Evolutionary conservation across 1,140 invertebrate genomes (phyloP).

Genomic region (Drosophila erecta): DNA sequence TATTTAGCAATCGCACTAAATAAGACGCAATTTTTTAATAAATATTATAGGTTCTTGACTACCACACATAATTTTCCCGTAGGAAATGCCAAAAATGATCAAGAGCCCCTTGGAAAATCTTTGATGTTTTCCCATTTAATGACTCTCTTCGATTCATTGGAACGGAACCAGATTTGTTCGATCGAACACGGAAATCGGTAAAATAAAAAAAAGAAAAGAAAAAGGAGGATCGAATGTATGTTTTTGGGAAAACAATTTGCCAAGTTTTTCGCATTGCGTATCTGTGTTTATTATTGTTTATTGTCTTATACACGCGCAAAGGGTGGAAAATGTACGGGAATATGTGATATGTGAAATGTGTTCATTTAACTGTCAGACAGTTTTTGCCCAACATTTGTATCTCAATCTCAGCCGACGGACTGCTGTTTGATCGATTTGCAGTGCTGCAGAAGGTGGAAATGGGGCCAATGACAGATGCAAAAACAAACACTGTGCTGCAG

Average conservation of each 20-base stretch:
- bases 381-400: slow-evolving; percentile 8
- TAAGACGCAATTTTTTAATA: neutral
- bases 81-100: neutral
- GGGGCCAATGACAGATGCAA: slow-evolving; percentile 27
- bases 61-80: neutral
- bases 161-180: slow-evolving; percentile 26
- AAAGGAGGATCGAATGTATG: neutral
- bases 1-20: neutral
- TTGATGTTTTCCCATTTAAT: slow-evolving; percentile 14
- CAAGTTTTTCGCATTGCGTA: neutral
- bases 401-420: slow-evolving; percentile 35
- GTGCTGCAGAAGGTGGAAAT: slow-evolving; percentile 10
- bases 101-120: neutral
- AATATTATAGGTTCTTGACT: neutral
- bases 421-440: slow-evolving; percentile 39
- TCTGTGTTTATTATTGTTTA: slow-evolving; percentile 56
- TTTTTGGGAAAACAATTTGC: slow-evolving; percentile 25
- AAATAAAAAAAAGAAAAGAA: neutral
- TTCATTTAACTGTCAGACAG: slow-evolving; percentile 38
- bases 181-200: slow-evolving; percentile 21
- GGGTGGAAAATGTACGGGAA: neutral
- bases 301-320: slow-evolving; percentile 2
- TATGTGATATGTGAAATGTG: slow-evolving; percentile 31
- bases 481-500: slow-evolving; percentile 11
- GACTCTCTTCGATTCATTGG: slow-evolving; percentile 11